Conservation (phyloP, 2,888 invertebrate genomes). For the Tineola bisselliella region DNA sequence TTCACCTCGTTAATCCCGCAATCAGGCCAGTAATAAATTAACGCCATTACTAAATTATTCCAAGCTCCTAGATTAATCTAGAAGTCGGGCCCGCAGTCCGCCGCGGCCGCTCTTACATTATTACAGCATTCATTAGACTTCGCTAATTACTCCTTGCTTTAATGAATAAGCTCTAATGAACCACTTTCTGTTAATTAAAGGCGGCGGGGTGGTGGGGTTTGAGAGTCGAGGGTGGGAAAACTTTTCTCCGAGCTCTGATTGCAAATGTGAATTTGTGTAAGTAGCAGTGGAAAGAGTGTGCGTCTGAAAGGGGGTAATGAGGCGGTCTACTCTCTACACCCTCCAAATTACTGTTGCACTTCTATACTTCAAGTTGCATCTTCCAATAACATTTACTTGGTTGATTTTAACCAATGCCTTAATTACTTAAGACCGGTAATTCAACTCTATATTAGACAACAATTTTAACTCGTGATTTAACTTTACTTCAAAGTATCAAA, state of each 20-base stretch:
- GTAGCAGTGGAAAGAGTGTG: conserved; percentile 63
- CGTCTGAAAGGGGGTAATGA: conserved; percentile 65
- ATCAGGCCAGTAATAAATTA: conserved; percentile 59
- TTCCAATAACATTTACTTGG: background rate
- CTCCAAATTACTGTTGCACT: conserved; percentile 41
- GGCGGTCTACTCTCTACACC: conserved; percentile 46
- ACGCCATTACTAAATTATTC: conserved; percentile 63
- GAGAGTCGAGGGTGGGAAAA: conserved; percentile 30
- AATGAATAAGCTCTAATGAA: conserved; percentile 92
- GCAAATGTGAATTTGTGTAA: conserved; percentile 69
- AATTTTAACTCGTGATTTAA: too few species aligned
- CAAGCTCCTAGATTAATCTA: conserved; percentile 64
- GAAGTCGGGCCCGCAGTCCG: conserved; percentile 60
- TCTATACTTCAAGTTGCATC: background rate
- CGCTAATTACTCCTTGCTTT: conserved; percentile 90
- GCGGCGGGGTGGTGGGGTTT: conserved; percentile 48
- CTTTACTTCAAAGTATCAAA: too few species aligned
- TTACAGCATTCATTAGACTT: conserved; percentile 86
- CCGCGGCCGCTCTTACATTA: conserved; percentile 74
- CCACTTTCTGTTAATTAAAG: conserved; percentile 92
- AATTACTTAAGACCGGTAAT: too few species aligned
- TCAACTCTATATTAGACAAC: too few species aligned
- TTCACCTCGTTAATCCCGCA: conserved; percentile 43
- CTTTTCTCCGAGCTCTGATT: conserved; percentile 66
- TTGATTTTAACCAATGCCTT: background rate